Evolutionary conservation across 1,140 invertebrate genomes (phyloP), one percentile per base, ranked within the genome.

Genomic region (Zaprionus ghesquierei): DNA sequence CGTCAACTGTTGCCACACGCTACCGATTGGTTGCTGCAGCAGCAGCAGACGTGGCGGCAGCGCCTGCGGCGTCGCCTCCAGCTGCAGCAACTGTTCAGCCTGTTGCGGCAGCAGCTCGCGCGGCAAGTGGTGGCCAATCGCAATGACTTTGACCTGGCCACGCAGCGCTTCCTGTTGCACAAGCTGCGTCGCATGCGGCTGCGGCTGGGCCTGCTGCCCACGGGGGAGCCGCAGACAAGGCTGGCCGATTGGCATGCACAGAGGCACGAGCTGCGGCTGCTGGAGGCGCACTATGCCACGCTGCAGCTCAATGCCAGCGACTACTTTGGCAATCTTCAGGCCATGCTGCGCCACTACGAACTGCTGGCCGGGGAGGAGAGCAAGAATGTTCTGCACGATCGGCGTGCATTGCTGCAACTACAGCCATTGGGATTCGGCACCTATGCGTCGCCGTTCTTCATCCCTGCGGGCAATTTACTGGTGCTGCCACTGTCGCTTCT

Each of bases 401-500:
- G 3, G 12, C 15, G 6, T 13, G 50, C 13, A 1, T 23, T 63
- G 3, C 22, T 31, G 5, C 2, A 33, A 9, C 12, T 60, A 13
- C 29, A 27, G 9, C 22, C 59, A 1, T 53, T 69, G 4, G 44
- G 58, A 1, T 86, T 46, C 5, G 78, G 81, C 4, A 78, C 33
- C 60, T 77, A 35, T 31, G 74, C 75, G 0, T 73, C 79, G 9
- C 69, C 84, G 4, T 82, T 73, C 6, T 89, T 69, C n/a, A 10
- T 79, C 8, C 50, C 33, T 1, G 4, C 1, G 0, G 2, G 12
- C 2, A 82, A 86, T 10, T 9, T 61, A 33, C 41, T 87, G 31
- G 23, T 84, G 5, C 29, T 87, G 55, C 82, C 82, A 0, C 58
- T 56, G 0, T 79, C 82, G 0, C 58, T 87, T 23, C 59, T 87